These are phyloP conservation scores for Brachystomella parvula DNA, from an alignment of 1,140 invertebrate species.

Conservation along the genomic window DNA sequence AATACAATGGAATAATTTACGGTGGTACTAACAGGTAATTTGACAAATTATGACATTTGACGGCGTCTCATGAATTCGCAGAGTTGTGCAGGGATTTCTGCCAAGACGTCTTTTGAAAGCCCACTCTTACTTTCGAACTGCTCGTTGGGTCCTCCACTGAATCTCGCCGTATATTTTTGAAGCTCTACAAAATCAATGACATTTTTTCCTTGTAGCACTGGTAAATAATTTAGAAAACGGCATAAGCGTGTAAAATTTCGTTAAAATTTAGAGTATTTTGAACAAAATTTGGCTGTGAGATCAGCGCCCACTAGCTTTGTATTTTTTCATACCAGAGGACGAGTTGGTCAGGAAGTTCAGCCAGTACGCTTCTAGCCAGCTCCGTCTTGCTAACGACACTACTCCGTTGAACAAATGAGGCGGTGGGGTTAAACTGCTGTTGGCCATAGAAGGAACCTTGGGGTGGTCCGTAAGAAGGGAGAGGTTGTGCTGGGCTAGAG, in stretches of 20 bases:
- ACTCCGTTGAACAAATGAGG: not conserved
- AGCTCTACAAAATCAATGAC: not conserved
- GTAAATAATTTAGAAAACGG: not conserved
- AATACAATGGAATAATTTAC: conserved; percentile 1
- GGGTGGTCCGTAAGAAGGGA: conserved; percentile 10
- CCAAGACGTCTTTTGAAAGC: conserved; percentile 54
- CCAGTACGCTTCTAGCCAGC: conserved; percentile 50
- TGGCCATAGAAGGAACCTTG: not conserved
- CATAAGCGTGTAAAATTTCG: not conserved
- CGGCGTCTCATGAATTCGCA: conserved; percentile 11
- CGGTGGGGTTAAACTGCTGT: conserved; percentile 2
- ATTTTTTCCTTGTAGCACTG: not conserved
- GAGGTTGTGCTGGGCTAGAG: not conserved
- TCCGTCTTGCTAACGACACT: conserved; percentile 38
- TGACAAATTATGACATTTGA: not conserved
- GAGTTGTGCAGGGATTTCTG: conserved; percentile 39
- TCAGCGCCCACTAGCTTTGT: conserved; percentile 39
- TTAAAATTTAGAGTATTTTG: not conserved
- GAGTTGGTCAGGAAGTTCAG: conserved; percentile 52
- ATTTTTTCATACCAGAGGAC: conserved; percentile 49
- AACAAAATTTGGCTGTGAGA: not conserved
- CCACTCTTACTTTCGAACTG: conserved; percentile 12
- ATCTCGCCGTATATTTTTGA: not conserved
- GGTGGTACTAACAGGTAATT: no score
- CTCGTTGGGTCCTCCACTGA: not conserved